These are phyloP conservation scores for Orientallactaga sibirica DNA, from an alignment of 2,797 vertebrate genomes.

Conservation along the genomic window DNA sequence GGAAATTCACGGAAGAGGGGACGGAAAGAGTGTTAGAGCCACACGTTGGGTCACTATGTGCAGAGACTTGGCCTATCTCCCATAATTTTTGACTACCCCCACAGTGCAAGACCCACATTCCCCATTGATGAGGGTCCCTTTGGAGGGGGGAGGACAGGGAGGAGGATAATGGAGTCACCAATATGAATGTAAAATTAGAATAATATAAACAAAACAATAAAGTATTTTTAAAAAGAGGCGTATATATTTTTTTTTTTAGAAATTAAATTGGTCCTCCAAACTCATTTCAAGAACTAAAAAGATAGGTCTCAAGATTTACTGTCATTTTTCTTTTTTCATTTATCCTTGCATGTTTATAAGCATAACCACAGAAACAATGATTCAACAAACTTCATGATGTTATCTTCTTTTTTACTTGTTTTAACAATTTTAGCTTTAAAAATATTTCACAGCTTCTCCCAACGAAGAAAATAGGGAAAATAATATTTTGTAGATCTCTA, in stretches of 20 bases:
- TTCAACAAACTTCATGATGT: not conserved
- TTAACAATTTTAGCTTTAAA: slow-evolving; percentile 31
- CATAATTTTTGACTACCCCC: no score
- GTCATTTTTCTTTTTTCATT: not conserved
- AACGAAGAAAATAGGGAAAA: not conserved
- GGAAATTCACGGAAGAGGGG: no score
- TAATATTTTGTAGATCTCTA: slow-evolving; percentile 29
- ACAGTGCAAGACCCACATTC: no score
- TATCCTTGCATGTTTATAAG: slow-evolving; percentile 14
- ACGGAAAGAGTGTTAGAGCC: no score
- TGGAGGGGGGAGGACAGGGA: no score
- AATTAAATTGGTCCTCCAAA: not conserved
- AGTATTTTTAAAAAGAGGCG: not conserved
- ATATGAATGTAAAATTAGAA: no score
- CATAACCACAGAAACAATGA: not conserved
- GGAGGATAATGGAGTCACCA: no score
- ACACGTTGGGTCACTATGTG: no score
- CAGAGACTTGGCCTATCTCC: no score
- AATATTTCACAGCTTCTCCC: not conserved
- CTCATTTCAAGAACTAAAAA: slow-evolving; percentile 5
- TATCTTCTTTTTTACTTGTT: not conserved
- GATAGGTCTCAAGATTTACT: not conserved
- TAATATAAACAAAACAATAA: no score
- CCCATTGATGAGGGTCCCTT: no score
- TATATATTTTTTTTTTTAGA: not conserved